Evolutionary conservation across 2,113 vertebrate genomes (phyloP), one percentile per base, ranked within the genome.

Genomic region (Salvelinus fontinalis): DNA sequence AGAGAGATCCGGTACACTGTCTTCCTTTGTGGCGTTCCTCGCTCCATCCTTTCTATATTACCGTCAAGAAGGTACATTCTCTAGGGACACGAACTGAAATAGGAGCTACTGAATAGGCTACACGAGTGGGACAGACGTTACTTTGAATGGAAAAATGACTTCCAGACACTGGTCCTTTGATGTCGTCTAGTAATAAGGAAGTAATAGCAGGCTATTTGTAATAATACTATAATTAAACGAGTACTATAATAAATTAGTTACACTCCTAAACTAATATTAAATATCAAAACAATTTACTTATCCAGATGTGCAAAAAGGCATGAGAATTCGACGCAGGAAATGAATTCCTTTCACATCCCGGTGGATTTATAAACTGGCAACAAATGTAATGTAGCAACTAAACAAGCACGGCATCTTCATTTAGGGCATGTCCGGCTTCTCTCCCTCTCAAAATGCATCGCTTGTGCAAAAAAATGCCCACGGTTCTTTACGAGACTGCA

Each of bases 1-100:
- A 98, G 94, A 16, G 97, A 98, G 91, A 99, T 99, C 87, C 96
- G 92, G 89, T 98, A 97, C 1, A 98, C 95, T 0, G 96, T 97
- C 66, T 92, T 97, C 82, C 95, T 92, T 81, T 94, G 95, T 12
- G 95, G 93, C 24, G 93, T 87, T 0, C 94, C 94, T 27, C 95
- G 89, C 83, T 95, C 94, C 96, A 95, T 94, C 77, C 89, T 83
- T 69, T 93, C 94, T 1, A 90, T 92, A 65, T 86, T 87, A 59
- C 88, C 90, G 89, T 96, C 95, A 86, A 97, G 90, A 24, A 97
- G 93, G 86, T 94, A 95, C 97, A 98, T 97, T 82, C 84, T 90
- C 78, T 20, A 65, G 65, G 11, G 27, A 48, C 48, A 44, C 48
- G 26, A 16, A 59, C 22, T 57, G 22, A 67, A 59, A 44, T 16